Conservation (phyloP, 2,113 vertebrate species). For the Lepus europaeus region DNA sequence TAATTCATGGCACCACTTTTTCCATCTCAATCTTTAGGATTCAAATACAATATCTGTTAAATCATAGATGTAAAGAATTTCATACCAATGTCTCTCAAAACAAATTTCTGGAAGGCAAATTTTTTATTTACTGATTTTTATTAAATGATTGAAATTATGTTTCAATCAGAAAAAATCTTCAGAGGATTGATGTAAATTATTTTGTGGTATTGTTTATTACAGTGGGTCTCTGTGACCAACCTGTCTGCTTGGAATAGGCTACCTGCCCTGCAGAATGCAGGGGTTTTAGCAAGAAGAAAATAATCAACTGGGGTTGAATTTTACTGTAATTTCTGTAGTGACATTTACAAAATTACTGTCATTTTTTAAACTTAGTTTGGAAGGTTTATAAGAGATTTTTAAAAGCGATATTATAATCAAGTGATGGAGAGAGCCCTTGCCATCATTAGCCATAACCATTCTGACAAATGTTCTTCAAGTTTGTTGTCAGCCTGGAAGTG, state of each 20-base stretch:
- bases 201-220: background rate
- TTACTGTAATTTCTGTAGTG: background rate
- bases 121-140: constrained; percentile 54
- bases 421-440: background rate
- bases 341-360: constrained; percentile 3
- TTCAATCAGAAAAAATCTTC: constrained; percentile 40
- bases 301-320: background rate
- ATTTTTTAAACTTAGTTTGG: constrained; percentile 17
- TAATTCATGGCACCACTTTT: background rate
- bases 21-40: background rate
- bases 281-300: background rate
- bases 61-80: constrained; percentile 37
- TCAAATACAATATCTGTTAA: background rate
- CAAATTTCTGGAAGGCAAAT: constrained; percentile 41
- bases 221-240: background rate
- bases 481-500: background rate
- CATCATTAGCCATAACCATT: background rate
- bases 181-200: constrained; percentile 9
- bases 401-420: background rate
- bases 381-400: background rate
- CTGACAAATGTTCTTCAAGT: background rate
- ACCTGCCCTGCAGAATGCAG: background rate
- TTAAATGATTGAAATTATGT: background rate
- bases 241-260: background rate
- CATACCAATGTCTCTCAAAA: background rate